phyloP scores from a whole-genome alignment of 2,113 vertebrate genomes.

The Xenopus tropicalis region UCB_Xtro_10.0 CM004446.2:66152001-66152500 shows the following conservation, averaged over 20 bases:
- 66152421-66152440: too few species aligned
- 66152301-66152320: background rate
- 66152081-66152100: constrained; percentile 10
- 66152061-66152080: background rate
- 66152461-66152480: too few species aligned
- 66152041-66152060: constrained; percentile 8
- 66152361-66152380: too few species aligned
- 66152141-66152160: background rate
- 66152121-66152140: constrained; percentile 2
- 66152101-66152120: background rate
- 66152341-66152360: background rate
- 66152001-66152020: constrained; percentile 1
- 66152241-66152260: constrained; percentile 7
- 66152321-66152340: background rate
- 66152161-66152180: constrained; percentile 29
- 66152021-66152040: background rate
- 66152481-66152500: too few species aligned
- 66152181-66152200: constrained; percentile 11
- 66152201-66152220: constrained; percentile 29
- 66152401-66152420: too few species aligned
- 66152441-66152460: too few species aligned
- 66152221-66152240: constrained; percentile 17
- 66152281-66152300: background rate
- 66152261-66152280: background rate
- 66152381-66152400: too few species aligned